Evolutionary conservation across 2,797 vertebrate species (phyloP), one percentile per base, ranked within the genome.

Genomic region (Prionace glauca): DNA sequence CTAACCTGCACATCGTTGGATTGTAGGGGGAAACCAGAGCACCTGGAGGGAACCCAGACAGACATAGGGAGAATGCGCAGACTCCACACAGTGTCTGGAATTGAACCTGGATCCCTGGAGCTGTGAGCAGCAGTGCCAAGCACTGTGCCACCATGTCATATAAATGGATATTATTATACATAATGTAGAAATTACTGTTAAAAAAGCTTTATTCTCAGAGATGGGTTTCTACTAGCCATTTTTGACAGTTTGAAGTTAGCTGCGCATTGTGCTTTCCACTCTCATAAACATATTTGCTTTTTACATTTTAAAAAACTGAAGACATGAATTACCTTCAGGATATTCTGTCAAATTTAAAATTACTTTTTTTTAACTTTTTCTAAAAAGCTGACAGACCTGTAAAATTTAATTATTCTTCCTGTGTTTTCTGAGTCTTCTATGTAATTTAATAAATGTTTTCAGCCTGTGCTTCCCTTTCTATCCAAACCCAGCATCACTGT

Each of bases 331-430:
- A 65, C 60, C 60, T 65, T 90, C 12, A n/a, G 29, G 88, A 65
- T 91, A 65, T 91, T 91, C 87, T 90, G 87, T 90, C 56, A n/a
- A n/a, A 29, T 91, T 65, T 91, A 65, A 60, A 91, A 18, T 84
- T 41, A 24, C 0, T 12, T n/a, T 91, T 91, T 32, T 91, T 91
- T 16, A 65, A 16, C 1, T 32, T 65, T 91, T 91, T 65, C 14
- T n/a, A n/a, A 65, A 65, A 91, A 91, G 29, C 26, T 91, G 88
- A 91, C 60, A 91, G 65, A n/a, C 56, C 16, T 65, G 24, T n/a
- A n/a, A 16, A 12, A n/a, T 60, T 91, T 91, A 60, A 14, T 32
- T n/a, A 91, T 65, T 91, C 60, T 16, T 91, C 88, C 88, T 62
- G 56, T 90, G 56, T 65, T 32, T 32, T 91, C 60, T 18, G 8